These are phyloP conservation scores for Sterrhoptilus dennistouni DNA, from an alignment of 2,113 vertebrate species.

Conservation along the genomic window DNA sequence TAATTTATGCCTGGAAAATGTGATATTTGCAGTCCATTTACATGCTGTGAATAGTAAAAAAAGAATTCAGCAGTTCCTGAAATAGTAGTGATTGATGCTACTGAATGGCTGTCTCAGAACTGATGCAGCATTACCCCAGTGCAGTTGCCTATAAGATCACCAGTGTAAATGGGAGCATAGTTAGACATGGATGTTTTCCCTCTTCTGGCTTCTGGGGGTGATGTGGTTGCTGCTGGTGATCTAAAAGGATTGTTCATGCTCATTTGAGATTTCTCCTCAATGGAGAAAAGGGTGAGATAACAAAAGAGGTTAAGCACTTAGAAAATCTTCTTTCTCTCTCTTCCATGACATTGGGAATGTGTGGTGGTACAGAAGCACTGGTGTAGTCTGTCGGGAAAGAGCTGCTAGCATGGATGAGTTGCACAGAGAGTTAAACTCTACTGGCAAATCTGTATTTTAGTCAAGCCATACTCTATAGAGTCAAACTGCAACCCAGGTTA, in stretches of 20 bases:
- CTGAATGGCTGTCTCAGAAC: not conserved
- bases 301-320: not conserved
- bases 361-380: not conserved
- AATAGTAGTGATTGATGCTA: not conserved
- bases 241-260: not conserved
- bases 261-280: not conserved
- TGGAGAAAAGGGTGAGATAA: not conserved
- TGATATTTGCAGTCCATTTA: not conserved
- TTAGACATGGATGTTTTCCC: not conserved
- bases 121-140: accelerated
- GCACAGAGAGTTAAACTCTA: not conserved
- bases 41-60: not conserved
- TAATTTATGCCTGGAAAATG: not conserved
- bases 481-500: not conserved
- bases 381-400: not conserved
- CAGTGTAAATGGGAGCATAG: not conserved
- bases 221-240: not conserved
- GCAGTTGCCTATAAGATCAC: not conserved
- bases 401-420: not conserved
- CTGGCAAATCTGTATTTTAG: not conserved
- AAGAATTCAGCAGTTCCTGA: not conserved
- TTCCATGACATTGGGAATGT: not conserved
- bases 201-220: not conserved
- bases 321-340: not conserved
- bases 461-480: not conserved